Conservation (phyloP, 2,113 vertebrate genomes). For the Ciconia boyciana region DNA sequence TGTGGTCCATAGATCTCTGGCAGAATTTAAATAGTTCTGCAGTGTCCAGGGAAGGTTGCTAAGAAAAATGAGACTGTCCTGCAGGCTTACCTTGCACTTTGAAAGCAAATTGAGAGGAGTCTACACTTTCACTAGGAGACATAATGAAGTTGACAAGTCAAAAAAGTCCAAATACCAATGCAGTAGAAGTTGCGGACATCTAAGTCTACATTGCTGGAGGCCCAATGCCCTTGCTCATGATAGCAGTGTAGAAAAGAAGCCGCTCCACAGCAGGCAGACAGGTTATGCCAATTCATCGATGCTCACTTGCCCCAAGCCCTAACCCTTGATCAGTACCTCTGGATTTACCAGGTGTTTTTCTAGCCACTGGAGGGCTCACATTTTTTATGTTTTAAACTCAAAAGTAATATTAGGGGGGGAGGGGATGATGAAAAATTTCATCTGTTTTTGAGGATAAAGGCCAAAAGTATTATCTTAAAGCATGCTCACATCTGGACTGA, state of each 20-base stretch:
- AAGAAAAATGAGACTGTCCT: not conserved
- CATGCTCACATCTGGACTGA: not conserved
- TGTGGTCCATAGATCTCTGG: constrained; percentile 5
- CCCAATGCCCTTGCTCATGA: not conserved
- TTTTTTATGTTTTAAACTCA: not conserved
- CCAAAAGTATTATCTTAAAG: not conserved
- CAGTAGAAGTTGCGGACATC: not conserved
- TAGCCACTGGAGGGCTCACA: not conserved
- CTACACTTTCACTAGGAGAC: not conserved
- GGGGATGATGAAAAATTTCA: not conserved
- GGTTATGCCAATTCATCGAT: not conserved
- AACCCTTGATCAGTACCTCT: not conserved
- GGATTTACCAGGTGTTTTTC: not conserved
- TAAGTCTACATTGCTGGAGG: not conserved
- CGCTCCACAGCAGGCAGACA: not conserved
- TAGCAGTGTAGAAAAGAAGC: not conserved
- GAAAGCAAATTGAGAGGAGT: not conserved
- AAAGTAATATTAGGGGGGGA: not conserved
- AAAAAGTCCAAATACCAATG: not conserved
- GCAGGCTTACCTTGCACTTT: not conserved
- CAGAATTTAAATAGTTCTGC: not conserved
- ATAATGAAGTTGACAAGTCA: not conserved
- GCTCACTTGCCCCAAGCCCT: not conserved
- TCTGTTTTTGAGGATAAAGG: not conserved
- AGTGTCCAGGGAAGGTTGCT: not conserved